A percentile compares a stretch with the other conserved stretches of the same genome.
Conservation (phyloP, 2,797 vertebrate genomes). For the Melanotaenia boesemani region DNA sequence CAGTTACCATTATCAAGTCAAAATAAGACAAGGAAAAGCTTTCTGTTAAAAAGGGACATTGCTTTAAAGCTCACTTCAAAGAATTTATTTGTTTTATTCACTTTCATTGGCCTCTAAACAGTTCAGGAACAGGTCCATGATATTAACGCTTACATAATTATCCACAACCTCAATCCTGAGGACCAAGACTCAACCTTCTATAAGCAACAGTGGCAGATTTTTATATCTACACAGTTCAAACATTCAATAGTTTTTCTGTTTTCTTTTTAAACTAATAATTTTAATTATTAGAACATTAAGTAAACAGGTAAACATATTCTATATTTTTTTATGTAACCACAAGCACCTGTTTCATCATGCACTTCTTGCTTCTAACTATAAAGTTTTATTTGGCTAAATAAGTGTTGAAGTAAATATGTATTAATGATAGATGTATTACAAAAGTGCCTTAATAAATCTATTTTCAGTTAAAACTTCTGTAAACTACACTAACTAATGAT, state of each 20-base stretch:
- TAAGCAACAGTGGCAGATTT: slow-evolving; percentile 51
- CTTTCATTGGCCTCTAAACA: slow-evolving; percentile 20
- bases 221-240: slow-evolving; percentile 18
- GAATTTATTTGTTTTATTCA: background rate
- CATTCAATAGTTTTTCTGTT: background rate
- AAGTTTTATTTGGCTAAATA: background rate
- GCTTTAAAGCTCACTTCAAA: slow-evolving; percentile 35
- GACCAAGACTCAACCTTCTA: slow-evolving; percentile 49
- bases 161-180: slow-evolving; percentile 47
- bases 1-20: slow-evolving; percentile 29
- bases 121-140: slow-evolving; percentile 23
- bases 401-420: background rate
- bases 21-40: slow-evolving; percentile 17
- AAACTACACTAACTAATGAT: too few species aligned
- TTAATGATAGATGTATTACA: background rate
- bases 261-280: background rate
- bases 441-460: background rate
- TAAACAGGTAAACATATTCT: background rate
- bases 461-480: background rate
- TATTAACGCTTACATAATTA: slow-evolving; percentile 44
- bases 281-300: background rate
- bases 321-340: background rate
- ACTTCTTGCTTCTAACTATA: background rate
- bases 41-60: slow-evolving; percentile 9
- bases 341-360: background rate